Evolutionary conservation across 2,888 invertebrate species (phyloP), one percentile per base, ranked within the genome.

Genomic region (Adelphocoris suturalis): DNA sequence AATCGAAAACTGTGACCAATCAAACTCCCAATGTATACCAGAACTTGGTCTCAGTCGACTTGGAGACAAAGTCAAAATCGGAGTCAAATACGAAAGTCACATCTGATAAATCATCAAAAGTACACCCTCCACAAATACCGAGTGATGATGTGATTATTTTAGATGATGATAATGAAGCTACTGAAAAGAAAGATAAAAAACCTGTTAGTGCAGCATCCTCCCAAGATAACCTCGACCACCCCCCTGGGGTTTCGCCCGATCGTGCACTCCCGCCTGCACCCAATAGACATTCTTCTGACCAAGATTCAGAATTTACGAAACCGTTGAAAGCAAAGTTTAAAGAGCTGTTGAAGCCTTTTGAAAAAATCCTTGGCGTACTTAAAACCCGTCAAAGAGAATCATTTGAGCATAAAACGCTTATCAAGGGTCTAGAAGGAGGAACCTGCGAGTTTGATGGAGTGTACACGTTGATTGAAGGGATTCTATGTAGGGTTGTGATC

Each of bases 401-500:
- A 27, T 37, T 16, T 1, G 75, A 61, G 5, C 68, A 13, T 68
- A 68, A 57, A 55, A 23, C 47, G 16, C 28, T 85, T 7, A 89
- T 84, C n/a, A 48, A 82, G n/a, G 76, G 75, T 0, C 28, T 89
- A 52, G 75, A 84, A 46, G 16, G 16, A 27, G 52, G 84, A 12
- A n/a, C 19, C 13, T 37, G 52, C n/a, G 55, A 82, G 47, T 55
- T 85, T 27, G 27, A 68, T 27, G 89, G 84, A 48, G 75, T 85
- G 1, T 75, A 75, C 48, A 84, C 89, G 19, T 27, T 89, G 52
- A 13, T 47, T 52, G 76, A 84, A 0, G 76, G 89, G 16, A 13
- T 89, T 82, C 76, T 89, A 16, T 89, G 89, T 55, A 9, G 76
- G 19, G 23, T 89, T 23, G 75, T 28, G 37, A 80, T 78, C 2